phyloP scores from a whole-genome alignment of 2,888 invertebrate species.

The Pyrrhia umbra region DNA sequence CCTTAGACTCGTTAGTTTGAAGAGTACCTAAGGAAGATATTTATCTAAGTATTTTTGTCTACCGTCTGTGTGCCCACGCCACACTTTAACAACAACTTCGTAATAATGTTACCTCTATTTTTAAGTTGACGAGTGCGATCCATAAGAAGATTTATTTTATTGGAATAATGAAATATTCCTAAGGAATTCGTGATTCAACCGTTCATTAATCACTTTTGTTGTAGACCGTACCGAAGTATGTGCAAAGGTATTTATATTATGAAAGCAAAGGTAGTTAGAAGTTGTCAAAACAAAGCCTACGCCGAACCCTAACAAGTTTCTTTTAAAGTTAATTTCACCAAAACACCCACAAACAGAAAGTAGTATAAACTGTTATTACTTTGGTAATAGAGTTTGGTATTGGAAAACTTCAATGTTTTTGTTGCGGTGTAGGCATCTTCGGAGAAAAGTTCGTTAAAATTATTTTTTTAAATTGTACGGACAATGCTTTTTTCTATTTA shows the following conservation, averaged over 20 bases:
- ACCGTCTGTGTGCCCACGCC: too few species aligned
- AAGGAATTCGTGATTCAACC: background rate
- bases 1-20: background rate
- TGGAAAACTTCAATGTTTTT: slow-evolving; percentile 60
- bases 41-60: background rate
- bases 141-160: too few species aligned
- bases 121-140: background rate
- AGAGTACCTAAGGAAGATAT: background rate
- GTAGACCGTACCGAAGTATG: background rate
- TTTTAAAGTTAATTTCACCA: slow-evolving; percentile 52
- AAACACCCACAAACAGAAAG: slow-evolving; percentile 47
- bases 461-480: slow-evolving; percentile 22
- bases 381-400: slow-evolving; percentile 59
- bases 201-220: background rate
- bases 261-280: background rate
- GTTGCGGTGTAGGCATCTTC: slow-evolving; percentile 39
- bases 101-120: too few species aligned
- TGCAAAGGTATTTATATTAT: background rate
- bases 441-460: slow-evolving; percentile 17
- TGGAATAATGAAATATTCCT: too few species aligned
- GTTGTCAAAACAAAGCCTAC: slow-evolving; percentile 16
- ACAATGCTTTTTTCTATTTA: slow-evolving; percentile 31
- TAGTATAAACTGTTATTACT: slow-evolving; percentile 54
- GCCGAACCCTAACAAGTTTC: slow-evolving; percentile 26
- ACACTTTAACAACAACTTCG: too few species aligned